A percentile compares a stretch with the other conserved stretches of the same genome.
phyloP scores from a whole-genome alignment of 53 echinoderm and acorn worm species.

The Mesocentrotus franciscanus region DNA sequence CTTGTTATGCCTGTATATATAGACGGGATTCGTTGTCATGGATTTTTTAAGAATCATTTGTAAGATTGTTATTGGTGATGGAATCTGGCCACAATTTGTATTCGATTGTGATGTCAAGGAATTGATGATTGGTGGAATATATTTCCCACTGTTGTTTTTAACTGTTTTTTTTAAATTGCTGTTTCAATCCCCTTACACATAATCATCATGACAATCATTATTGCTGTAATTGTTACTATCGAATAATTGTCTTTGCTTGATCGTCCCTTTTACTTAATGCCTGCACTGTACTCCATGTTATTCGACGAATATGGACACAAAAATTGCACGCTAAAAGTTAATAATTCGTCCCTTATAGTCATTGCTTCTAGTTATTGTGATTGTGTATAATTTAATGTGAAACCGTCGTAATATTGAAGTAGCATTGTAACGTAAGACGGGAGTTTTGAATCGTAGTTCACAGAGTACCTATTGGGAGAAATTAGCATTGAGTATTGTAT shows the following conservation, averaged over 20 bases:
- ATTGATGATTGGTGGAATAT: background rate
- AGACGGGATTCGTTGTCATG: slow-evolving; percentile 3
- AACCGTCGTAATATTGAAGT: background rate
- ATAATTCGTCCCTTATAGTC: no score
- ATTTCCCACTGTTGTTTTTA: background rate
- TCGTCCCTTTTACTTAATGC: background rate
- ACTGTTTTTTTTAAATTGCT: no score
- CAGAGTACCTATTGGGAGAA: background rate
- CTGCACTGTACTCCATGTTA: background rate
- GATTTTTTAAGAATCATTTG: background rate
- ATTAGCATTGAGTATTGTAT: background rate
- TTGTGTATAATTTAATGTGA: background rate
- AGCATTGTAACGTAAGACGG: background rate
- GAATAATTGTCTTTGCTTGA: background rate
- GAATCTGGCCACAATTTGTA: background rate
- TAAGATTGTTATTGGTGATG: background rate
- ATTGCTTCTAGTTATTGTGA: background rate
- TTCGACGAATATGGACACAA: no score
- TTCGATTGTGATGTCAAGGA: background rate
- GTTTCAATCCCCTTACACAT: background rate
- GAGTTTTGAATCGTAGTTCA: background rate
- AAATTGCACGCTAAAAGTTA: no score
- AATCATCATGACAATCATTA: background rate
- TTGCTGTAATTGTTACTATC: background rate
- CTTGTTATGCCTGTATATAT: background rate